Evolutionary conservation across 2,797 vertebrate species (phyloP), one percentile per base, ranked within the genome.

Genomic region (Chromis chromis): DNA sequence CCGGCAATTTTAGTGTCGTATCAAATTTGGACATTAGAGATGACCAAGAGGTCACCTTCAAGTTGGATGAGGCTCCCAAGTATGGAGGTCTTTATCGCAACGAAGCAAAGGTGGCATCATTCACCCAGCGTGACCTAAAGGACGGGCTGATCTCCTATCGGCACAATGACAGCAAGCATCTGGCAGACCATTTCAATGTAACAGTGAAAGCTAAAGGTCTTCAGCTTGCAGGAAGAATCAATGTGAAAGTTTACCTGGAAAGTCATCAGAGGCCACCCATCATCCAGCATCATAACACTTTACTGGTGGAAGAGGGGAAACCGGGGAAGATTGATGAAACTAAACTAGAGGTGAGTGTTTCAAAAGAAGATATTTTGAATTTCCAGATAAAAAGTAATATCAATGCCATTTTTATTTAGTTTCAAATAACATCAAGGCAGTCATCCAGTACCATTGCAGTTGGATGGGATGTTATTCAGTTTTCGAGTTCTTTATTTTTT

Each of bases 271-370:
- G 90, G 66, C 94, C 92, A 3, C 95, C 94, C 19, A 93, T 89
- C 0, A 39, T 95, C 71, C 84, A 94, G 78, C 92, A 94, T 69
- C 94, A 89, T 74, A 93, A 92, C 68, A 84, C 6, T 48, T 86
- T 98, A 55, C 85, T 95, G 65, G 97, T 97, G 56, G 97, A 98
- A 79, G 97, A 99, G 88, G 96, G 96, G 69, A 96, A 96, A 77
- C 92, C 94, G 68, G 94, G 95, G 44, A 96, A 96, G 91, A 94
- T 97, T 57, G 95, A 92, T 28, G 94, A 90, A 83, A 91, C 86
- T 75, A 94, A 93, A 79, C 88, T 96, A 13, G 93, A 97, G 84
- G 97, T 97, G 86, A 90, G 95, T 88, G 58, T 59, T 61, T 57
- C 3, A 28, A 2, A 10, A 27, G 6, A 58, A 36, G 3, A 49